A percentile compares a stretch with the other conserved stretches of the same genome.
phyloP scores from a whole-genome alignment of 2,113 vertebrate species.

The Leptocoma aspasia region DNA sequence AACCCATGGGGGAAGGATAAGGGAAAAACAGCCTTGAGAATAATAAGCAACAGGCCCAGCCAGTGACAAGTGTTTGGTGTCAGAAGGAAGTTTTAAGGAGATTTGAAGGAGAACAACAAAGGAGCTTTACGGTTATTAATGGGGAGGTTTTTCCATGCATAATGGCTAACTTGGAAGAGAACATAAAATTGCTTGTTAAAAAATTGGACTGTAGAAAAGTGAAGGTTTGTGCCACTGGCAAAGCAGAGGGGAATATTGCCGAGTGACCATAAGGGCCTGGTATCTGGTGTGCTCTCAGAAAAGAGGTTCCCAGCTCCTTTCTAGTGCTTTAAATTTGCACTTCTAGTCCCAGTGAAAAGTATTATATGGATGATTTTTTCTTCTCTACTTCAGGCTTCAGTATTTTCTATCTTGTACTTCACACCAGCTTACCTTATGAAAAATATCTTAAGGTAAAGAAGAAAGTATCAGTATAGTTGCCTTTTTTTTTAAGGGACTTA shows the following conservation, averaged over 20 bases:
- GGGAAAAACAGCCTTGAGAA: constrained; percentile 40
- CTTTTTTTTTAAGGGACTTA: not conserved
- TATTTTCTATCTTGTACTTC: not conserved
- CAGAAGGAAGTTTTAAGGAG: constrained; percentile 63
- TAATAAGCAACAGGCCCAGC: constrained; percentile 55
- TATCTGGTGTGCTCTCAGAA: not conserved
- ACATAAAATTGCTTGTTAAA: constrained; percentile 23
- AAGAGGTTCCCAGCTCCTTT: not conserved
- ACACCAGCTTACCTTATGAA: not conserved
- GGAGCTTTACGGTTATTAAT: constrained; percentile 21
- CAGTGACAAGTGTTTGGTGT: constrained; percentile 47
- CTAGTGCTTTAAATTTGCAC: not conserved
- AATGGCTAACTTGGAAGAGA: constrained; percentile 30
- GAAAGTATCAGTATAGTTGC: not conserved
- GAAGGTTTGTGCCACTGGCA: not conserved
- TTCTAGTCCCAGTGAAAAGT: not conserved
- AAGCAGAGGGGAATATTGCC: not conserved
- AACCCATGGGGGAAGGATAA: constrained; percentile 58
- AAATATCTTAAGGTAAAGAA: not conserved
- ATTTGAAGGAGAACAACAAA: constrained; percentile 61
- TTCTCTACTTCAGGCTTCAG: not conserved
- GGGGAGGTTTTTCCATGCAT: constrained; percentile 1
- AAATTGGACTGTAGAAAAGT: not conserved
- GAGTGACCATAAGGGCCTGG: not conserved
- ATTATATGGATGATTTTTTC: not conserved